Evolutionary conservation across 2,888 invertebrate species (phyloP).

Genomic region (Agrilus biguttatus): DNA sequence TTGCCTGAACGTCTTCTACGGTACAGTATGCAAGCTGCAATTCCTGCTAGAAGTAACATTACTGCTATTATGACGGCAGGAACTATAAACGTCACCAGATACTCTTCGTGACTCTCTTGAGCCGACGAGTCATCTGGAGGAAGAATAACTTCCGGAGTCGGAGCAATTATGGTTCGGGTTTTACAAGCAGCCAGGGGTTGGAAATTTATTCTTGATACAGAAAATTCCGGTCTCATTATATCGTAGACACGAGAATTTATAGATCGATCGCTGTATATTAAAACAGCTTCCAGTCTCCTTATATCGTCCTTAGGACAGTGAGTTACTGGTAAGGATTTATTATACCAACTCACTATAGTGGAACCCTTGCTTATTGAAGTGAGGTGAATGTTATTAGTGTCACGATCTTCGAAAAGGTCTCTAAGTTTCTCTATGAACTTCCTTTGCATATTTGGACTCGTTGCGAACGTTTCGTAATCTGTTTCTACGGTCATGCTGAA

Average conservation of each 20-base stretch:
- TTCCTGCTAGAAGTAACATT: conserved; percentile 74
- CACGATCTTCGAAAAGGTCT: conserved; percentile 59
- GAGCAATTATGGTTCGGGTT: conserved; percentile 19
- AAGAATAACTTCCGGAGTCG: conserved; percentile 26
- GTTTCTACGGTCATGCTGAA: conserved; percentile 68
- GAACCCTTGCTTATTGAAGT: conserved; percentile 52
- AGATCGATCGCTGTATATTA: conserved; percentile 48
- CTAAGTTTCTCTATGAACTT: conserved; percentile 69
- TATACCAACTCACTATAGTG: conserved; percentile 65
- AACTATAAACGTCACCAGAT: conserved; percentile 70
- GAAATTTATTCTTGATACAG: conserved; percentile 48
- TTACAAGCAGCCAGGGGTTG: conserved; percentile 46
- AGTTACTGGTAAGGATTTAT: conserved; percentile 58
- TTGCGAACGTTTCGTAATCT: conserved; percentile 50
- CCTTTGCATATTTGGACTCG: conserved; percentile 57
- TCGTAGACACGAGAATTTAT: conserved; percentile 44
- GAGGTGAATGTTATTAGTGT: conserved; percentile 59
- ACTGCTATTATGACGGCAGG: conserved; percentile 78
- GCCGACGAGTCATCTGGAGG: conserved; percentile 31
- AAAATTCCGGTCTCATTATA: conserved; percentile 57
- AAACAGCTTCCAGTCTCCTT: conserved; percentile 51
- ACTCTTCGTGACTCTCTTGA: conserved; percentile 41
- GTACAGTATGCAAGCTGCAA: conserved; percentile 80
- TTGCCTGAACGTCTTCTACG: conserved; percentile 71
- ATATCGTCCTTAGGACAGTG: conserved; percentile 69